phyloP scores from a whole-genome alignment of 2,797 vertebrate species.

The Lepilemur septentrionalis region DNA sequence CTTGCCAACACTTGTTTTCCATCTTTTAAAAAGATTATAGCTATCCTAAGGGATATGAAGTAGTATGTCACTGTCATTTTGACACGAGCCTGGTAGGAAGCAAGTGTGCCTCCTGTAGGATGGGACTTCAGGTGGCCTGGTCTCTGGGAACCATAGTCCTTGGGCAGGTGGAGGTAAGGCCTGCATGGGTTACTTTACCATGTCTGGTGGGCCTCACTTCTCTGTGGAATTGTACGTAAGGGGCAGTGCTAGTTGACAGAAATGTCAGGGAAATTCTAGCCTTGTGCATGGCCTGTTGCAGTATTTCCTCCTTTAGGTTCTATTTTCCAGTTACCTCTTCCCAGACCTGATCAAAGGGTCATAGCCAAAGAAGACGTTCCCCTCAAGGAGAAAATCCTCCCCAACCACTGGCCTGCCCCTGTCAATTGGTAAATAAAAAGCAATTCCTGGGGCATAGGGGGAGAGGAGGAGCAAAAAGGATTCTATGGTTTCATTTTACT shows the following conservation, averaged over 20 bases:
- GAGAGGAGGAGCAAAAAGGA: background rate
- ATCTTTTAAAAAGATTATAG: background rate
- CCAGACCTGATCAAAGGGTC: background rate
- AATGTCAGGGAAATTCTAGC: background rate
- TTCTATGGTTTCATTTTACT: background rate
- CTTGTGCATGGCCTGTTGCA: background rate
- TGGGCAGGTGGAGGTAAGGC: background rate
- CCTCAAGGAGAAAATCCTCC: background rate
- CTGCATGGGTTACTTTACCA: too few species aligned
- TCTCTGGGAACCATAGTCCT: background rate
- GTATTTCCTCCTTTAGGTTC: background rate
- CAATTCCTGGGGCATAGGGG: background rate
- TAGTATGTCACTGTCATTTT: background rate
- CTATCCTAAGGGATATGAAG: background rate
- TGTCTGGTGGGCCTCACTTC: background rate
- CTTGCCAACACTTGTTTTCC: background rate
- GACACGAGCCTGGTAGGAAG: background rate
- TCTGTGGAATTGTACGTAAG: background rate
- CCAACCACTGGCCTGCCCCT: background rate
- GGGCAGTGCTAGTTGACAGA: too few species aligned
- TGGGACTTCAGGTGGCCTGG: too few species aligned
- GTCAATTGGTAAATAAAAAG: background rate
- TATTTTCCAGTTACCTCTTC: background rate
- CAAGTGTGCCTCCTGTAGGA: fast-evolving
- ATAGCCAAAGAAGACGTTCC: background rate